phyloP scores from a whole-genome alignment of 2,113 vertebrate genomes.

The Mormyrus iriodes region DNA sequence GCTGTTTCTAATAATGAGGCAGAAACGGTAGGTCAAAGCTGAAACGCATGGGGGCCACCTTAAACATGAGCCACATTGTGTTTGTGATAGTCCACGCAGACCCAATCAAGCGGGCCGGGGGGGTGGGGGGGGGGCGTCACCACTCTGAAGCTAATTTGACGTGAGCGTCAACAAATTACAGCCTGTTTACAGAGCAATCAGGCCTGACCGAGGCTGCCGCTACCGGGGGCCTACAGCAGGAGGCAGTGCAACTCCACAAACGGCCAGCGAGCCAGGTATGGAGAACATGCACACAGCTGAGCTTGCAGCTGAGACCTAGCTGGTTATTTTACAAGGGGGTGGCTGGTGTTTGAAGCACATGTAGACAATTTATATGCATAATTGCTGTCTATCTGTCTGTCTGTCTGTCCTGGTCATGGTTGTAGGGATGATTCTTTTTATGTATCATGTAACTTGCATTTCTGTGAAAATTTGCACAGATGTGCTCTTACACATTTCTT shows the following conservation, averaged over 20 bases:
- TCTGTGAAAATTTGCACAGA: no score
- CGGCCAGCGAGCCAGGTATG: not conserved
- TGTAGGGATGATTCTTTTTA: not conserved
- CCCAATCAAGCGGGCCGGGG: not conserved
- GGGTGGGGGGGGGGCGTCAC: not conserved
- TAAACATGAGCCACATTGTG: not conserved
- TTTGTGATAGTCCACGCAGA: not conserved
- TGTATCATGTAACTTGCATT: no score
- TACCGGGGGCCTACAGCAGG: conserved; percentile 41
- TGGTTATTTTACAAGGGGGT: not conserved
- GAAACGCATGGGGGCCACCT: conserved; percentile 23
- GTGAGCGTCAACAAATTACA: conserved; percentile 71
- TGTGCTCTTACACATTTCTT: no score
- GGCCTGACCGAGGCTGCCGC: conserved; percentile 55
- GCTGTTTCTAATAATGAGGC: conserved; percentile 1
- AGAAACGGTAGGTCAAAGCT: not conserved
- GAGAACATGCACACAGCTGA: not conserved
- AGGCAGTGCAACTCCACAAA: not conserved
- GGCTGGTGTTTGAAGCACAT: not conserved
- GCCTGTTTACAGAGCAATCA: conserved; percentile 72
- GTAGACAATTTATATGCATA: not conserved
- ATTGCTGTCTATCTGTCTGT: not conserved
- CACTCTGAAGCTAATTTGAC: conserved; percentile 69
- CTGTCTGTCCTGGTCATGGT: not conserved
- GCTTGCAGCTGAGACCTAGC: not conserved